Evolutionary conservation across 2,113 vertebrate species (phyloP).

Genomic region (Callaeas wilsoni): DNA sequence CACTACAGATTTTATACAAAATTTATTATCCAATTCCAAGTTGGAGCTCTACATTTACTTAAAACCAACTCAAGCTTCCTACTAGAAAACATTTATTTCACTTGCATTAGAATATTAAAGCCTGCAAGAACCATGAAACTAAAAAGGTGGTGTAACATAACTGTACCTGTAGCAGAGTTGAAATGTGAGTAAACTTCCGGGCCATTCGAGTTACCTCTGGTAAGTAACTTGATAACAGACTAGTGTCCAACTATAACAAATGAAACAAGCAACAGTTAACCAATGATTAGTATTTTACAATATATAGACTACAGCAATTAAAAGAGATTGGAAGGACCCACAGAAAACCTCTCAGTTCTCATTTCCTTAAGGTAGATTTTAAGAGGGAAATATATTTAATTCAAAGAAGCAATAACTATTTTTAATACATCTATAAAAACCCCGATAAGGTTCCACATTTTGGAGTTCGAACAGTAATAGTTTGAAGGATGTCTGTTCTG

Average conservation of each 20-base stretch:
- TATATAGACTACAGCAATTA: not conserved
- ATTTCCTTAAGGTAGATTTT: not conserved
- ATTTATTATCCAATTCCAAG: not conserved
- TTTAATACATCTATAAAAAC: not conserved
- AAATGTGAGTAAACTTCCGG: constrained; percentile 97
- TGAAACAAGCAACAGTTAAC: not conserved
- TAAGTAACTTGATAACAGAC: constrained; percentile 88
- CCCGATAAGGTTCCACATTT: not conserved
- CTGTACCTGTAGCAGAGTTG: constrained; percentile 88
- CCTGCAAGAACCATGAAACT: not conserved
- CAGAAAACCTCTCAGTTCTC: not conserved
- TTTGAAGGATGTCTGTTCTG: not conserved
- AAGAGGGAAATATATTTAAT: not conserved
- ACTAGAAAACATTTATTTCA: not conserved
- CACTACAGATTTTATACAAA: not conserved
- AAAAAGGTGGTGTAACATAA: not conserved
- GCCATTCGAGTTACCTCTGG: constrained; percentile 97
- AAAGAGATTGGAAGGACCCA: not conserved
- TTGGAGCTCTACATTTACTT: not conserved
- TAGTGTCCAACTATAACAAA: constrained; percentile 85
- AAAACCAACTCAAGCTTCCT: not conserved
- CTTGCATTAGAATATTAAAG: not conserved
- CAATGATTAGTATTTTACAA: not conserved
- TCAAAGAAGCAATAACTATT: not conserved
- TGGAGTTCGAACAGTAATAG: not conserved